A percentile compares a stretch with the other conserved stretches of the same genome.
Conservation (phyloP, 92 coral and sea anemone species). For the Umimayanthus kanabou region DNA sequence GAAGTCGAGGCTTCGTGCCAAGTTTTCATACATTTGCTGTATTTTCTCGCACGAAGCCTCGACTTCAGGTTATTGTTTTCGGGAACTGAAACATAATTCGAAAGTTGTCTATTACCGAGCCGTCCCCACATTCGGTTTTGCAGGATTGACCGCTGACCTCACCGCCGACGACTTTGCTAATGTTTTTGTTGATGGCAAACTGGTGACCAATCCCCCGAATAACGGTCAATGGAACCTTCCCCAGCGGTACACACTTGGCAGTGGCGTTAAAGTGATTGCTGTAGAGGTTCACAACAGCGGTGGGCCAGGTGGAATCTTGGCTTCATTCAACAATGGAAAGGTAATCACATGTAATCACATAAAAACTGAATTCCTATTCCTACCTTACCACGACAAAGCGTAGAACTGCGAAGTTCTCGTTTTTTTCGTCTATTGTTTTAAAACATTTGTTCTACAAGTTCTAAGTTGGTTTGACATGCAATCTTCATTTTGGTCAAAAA, state of each 20-base stretch:
- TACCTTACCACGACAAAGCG: not conserved
- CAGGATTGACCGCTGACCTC: constrained; percentile 11
- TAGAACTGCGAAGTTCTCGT: no score
- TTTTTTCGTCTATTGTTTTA: no score
- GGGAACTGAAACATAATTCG: no score
- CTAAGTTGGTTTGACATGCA: no score
- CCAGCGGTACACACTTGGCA: not conserved
- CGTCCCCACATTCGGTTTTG: not conserved
- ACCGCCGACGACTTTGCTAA: constrained; percentile 32
- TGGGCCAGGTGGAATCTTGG: constrained; percentile 10
- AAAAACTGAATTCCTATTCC: not conserved
- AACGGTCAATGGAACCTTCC: constrained; percentile 5
- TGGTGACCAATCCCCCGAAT: constrained; percentile 26
- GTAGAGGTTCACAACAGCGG: constrained; percentile 7
- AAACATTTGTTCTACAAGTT: no score
- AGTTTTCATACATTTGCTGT: no score
- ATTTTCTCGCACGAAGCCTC: no score
- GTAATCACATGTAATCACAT: not conserved
- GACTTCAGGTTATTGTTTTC: no score
- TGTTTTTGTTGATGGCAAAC: not conserved
- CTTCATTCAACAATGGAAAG: constrained; percentile 15
- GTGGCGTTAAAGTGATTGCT: not conserved
- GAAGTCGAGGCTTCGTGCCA: no score
- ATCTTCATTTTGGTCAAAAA: no score
- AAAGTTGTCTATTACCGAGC: not conserved